Conservation (phyloP, 2,888 invertebrate species). For the Onchidella celtica region DNA sequence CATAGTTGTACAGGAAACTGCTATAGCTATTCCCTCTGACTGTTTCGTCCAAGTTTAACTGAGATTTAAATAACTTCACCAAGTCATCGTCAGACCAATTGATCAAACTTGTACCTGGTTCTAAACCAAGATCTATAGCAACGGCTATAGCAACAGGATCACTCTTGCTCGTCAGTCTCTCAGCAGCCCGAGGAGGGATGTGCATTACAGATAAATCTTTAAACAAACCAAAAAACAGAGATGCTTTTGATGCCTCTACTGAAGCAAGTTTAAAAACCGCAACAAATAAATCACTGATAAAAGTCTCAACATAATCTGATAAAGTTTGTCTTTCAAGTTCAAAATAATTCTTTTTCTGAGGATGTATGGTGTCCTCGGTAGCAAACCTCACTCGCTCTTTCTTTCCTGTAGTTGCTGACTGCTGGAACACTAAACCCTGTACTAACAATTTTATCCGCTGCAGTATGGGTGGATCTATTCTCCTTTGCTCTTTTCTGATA, state of each 20-base stretch:
- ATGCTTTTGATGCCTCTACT: constrained; percentile 49
- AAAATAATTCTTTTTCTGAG: background rate
- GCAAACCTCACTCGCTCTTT: constrained; percentile 42
- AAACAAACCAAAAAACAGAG: constrained; percentile 60
- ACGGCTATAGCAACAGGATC: background rate
- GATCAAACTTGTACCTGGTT: background rate
- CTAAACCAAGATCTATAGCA: background rate
- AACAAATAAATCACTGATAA: constrained; percentile 59
- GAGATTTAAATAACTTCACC: background rate
- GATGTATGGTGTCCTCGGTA: background rate
- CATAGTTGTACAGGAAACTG: constrained; percentile 10
- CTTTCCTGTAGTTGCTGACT: constrained; percentile 8
- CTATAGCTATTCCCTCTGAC: background rate
- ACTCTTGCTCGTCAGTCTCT: constrained; percentile 4
- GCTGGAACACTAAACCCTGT: constrained; percentile 34
- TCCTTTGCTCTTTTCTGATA: no score
- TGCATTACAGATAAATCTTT: constrained; percentile 33
- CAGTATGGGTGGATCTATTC: constrained; percentile 33
- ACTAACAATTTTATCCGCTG: constrained; percentile 34
- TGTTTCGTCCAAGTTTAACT: background rate
- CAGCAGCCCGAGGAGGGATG: constrained; percentile 18
- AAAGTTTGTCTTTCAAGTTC: constrained; percentile 47
- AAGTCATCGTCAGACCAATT: background rate
- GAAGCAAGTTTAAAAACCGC: constrained; percentile 58
- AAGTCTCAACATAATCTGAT: constrained; percentile 49